These are phyloP conservation scores for Isurus oxyrinchus DNA, from an alignment of 2,113 vertebrate genomes.

Conservation along the genomic window DNA sequence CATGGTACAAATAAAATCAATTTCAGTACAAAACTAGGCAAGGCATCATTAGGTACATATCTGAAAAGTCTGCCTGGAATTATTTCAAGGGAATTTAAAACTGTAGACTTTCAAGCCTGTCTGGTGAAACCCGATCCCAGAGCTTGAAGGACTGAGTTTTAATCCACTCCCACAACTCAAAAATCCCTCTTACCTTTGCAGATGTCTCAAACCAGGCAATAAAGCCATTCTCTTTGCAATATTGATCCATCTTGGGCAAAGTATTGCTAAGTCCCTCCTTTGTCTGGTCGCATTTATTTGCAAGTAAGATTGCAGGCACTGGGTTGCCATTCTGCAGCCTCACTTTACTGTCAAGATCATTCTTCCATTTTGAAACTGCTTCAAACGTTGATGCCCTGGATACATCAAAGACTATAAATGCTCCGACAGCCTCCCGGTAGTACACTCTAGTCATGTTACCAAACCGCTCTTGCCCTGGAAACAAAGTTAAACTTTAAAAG, in stretches of 20 bases:
- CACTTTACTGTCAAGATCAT: slow-evolving; percentile 71
- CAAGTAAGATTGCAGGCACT: slow-evolving; percentile 63
- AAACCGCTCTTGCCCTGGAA: slow-evolving; percentile 68
- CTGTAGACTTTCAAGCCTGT: neutral
- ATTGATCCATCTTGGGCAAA: slow-evolving; percentile 62
- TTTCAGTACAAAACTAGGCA: neutral
- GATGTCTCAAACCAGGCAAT: slow-evolving; percentile 68
- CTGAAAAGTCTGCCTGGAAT: neutral
- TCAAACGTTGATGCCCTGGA: slow-evolving; percentile 64
- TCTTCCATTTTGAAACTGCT: slow-evolving; percentile 69
- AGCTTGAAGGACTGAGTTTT: no score
- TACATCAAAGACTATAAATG: slow-evolving; percentile 68
- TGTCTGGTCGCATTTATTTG: slow-evolving; percentile 69
- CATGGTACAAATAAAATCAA: neutral
- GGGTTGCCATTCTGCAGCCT: slow-evolving; percentile 58
- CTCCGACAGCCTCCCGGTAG: slow-evolving; percentile 72
- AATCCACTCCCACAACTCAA: neutral
- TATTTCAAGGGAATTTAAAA: neutral
- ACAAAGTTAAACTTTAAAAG: neutral
- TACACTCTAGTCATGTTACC: slow-evolving; percentile 76
- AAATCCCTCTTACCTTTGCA: slow-evolving; percentile 57
- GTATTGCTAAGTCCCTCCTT: slow-evolving; percentile 54
- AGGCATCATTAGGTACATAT: neutral
- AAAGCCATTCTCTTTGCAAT: slow-evolving; percentile 67
- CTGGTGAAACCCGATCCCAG: no score